phyloP scores from a whole-genome alignment of 2,797 vertebrate genomes.

The Bovichtus variegatus region DNA sequence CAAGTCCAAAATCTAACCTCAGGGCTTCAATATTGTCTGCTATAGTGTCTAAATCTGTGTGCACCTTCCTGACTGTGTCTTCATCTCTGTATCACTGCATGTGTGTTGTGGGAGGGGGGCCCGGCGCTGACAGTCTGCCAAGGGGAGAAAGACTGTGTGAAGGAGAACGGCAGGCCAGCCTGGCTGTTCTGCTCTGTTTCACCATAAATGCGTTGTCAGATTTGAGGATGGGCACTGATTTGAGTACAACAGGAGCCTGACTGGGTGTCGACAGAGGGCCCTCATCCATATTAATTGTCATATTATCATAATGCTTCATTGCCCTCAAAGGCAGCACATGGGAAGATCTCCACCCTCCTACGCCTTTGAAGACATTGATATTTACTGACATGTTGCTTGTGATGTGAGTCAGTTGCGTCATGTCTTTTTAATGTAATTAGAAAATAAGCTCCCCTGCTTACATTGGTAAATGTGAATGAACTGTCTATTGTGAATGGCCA shows the following conservation, averaged over 20 bases:
- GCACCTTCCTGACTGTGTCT: constrained; percentile 35
- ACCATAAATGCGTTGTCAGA: constrained; percentile 63
- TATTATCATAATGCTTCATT: constrained; percentile 56
- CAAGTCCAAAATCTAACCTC: background rate
- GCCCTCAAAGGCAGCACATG: constrained; percentile 32
- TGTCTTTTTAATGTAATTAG: constrained; percentile 22
- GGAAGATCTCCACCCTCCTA: constrained; percentile 19
- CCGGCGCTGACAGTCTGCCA: constrained; percentile 43
- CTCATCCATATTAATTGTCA: constrained; percentile 66
- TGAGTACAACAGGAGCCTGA: constrained; percentile 45
- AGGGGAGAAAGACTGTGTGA: constrained; percentile 37
- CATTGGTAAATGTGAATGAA: constrained; percentile 10
- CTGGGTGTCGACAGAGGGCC: constrained; percentile 32
- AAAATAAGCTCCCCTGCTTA: background rate
- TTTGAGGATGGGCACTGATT: constrained; percentile 56
- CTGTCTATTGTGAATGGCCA: background rate
- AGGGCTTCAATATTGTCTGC: background rate
- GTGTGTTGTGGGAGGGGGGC: constrained; percentile 21
- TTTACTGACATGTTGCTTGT: constrained; percentile 14
- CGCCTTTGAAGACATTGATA: constrained; percentile 23
- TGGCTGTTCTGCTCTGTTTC: constrained; percentile 69
- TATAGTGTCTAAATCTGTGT: constrained; percentile 13
- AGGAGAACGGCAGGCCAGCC: constrained; percentile 40
- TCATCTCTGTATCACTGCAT: constrained; percentile 28
- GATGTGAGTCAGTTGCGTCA: background rate